phyloP scores from a whole-genome alignment of 2,113 vertebrate species.

The Fregetta grallaria region DNA sequence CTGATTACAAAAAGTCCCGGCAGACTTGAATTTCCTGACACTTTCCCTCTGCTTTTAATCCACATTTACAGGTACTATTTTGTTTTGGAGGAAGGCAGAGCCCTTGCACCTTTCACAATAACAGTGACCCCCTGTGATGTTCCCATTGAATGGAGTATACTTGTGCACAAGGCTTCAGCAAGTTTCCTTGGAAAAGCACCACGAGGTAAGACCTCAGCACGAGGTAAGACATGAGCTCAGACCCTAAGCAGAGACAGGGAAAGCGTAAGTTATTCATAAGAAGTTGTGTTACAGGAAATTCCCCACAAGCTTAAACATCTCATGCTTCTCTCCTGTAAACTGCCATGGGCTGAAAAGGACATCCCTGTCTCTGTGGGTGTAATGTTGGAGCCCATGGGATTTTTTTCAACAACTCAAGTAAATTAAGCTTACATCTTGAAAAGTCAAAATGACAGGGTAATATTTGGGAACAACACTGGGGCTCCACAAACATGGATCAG shows the following conservation, averaged over 20 bases:
- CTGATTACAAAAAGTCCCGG: background rate
- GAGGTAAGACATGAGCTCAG: constrained; percentile 4
- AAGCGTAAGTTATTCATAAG: rapidly evolving
- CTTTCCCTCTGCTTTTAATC: background rate
- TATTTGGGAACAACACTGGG: background rate
- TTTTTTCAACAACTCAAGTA: background rate
- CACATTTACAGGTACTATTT: constrained; percentile 79
- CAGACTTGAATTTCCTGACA: background rate
- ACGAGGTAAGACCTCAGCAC: constrained; percentile 25
- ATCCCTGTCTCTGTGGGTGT: background rate
- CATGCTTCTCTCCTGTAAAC: background rate
- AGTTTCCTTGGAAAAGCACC: constrained; percentile 16
- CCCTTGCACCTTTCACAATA: constrained; percentile 70
- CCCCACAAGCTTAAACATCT: background rate
- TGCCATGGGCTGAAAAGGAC: background rate
- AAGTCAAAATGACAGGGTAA: background rate
- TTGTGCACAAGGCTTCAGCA: constrained; percentile 37
- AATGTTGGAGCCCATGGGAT: background rate
- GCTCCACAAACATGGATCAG: background rate
- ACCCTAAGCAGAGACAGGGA: background rate
- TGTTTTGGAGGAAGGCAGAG: constrained; percentile 75
- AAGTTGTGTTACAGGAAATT: background rate
- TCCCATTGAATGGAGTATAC: constrained; percentile 82
- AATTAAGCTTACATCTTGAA: background rate
- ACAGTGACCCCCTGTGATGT: constrained; percentile 85